phyloP scores from a whole-genome alignment of 2,888 invertebrate genomes.

The Andrena fulva region DNA sequence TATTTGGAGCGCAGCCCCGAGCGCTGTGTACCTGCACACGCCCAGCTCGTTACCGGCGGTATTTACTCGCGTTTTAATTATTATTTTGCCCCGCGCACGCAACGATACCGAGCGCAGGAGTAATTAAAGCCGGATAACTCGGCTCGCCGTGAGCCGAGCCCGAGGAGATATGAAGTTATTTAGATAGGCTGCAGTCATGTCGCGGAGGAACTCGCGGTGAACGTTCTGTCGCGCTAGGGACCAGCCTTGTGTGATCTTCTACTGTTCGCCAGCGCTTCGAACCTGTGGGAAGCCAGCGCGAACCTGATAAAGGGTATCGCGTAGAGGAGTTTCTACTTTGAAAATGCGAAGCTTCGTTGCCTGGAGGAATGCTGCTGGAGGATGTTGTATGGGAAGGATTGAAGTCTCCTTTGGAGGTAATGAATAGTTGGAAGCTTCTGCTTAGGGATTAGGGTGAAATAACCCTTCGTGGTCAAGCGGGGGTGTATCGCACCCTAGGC shows the following conservation, averaged over 20 bases:
- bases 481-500: too few relatives aligned
- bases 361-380: too few relatives aligned
- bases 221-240: background rate
- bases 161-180: slow-evolving; percentile 34
- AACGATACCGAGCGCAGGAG: slow-evolving; percentile 26
- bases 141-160: slow-evolving; percentile 15
- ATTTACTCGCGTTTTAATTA: slow-evolving; percentile 42
- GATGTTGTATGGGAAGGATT: too few relatives aligned
- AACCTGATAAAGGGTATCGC: background rate
- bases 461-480: too few relatives aligned
- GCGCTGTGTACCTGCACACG: slow-evolving; percentile 1
- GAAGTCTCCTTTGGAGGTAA: too few relatives aligned
- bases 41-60: slow-evolving; percentile 10
- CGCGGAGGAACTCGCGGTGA: slow-evolving; percentile 12
- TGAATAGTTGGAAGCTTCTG: too few relatives aligned
- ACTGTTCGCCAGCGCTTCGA: background rate
- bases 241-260: background rate
- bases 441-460: too few relatives aligned
- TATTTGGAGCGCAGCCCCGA: slow-evolving; percentile 25
- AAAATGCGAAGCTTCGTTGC: too few relatives aligned
- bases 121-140: slow-evolving; percentile 38
- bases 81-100: slow-evolving; percentile 8
- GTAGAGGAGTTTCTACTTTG: too few relatives aligned
- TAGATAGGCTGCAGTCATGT: slow-evolving; percentile 30
- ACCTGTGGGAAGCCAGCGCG: background rate